A percentile compares a stretch with the other conserved stretches of the same genome.
These are phyloP conservation scores for Aphelenchoides besseyi DNA, from an alignment of 1,140 invertebrate genomes.

Conservation along the genomic window DNA sequence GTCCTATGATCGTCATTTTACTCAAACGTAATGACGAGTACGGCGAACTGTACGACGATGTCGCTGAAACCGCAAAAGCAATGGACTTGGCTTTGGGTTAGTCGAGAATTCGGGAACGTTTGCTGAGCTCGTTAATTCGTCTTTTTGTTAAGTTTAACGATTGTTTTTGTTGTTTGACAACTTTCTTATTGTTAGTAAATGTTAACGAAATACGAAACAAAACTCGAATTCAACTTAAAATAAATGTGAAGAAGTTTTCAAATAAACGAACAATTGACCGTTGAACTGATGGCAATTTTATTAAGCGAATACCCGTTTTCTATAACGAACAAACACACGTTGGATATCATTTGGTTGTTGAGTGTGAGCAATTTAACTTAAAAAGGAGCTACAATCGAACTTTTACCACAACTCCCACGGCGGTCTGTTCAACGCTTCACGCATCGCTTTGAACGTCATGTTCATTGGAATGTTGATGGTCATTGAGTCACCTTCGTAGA, in stretches of 20 bases:
- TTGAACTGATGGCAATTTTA: background rate
- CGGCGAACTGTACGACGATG: conserved; percentile 62
- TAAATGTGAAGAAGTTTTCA: too few species aligned
- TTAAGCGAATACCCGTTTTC: background rate
- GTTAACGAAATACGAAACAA: too few species aligned
- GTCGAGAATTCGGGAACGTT: too few species aligned
- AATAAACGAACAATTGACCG: background rate
- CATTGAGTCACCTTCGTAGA: conserved; percentile 44
- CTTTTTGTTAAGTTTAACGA: background rate
- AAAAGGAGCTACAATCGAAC: conserved; percentile 14
- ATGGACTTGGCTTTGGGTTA: background rate
- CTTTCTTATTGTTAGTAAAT: too few species aligned
- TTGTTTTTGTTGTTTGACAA: background rate
- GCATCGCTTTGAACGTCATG: conserved; percentile 46
- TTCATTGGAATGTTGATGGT: conserved; percentile 50
- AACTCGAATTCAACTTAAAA: background rate
- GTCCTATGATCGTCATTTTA: conserved; percentile 63
- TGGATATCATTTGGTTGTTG: background rate
- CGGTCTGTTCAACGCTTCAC: conserved; percentile 48
- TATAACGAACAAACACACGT: background rate
- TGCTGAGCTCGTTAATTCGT: too few species aligned
- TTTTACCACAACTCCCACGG: conserved; percentile 58
- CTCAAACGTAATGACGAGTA: conserved; percentile 63
- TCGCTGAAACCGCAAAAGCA: conserved; percentile 6
- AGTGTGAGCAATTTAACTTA: background rate